Conservation (phyloP, 2,797 vertebrate species). For the Clamator glandarius region DNA sequence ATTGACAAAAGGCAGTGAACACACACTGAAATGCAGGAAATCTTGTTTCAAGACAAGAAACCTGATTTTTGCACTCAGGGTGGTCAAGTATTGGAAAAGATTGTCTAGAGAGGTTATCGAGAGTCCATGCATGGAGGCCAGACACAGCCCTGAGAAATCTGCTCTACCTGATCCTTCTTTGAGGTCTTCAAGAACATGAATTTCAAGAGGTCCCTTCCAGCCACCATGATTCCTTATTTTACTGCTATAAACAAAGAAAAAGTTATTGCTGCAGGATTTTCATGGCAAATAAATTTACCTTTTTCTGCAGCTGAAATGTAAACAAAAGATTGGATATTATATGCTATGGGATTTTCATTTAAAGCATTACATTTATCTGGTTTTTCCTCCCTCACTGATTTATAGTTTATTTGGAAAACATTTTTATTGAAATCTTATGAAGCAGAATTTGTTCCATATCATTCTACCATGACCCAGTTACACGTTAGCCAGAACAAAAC, state of each 20-base stretch:
- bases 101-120: not conserved
- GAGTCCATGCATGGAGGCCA: not conserved
- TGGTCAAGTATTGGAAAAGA: not conserved
- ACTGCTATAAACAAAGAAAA: not conserved
- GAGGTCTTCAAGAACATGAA: not conserved
- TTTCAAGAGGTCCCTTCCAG: not conserved
- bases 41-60: not conserved
- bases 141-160: not conserved
- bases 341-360: not conserved
- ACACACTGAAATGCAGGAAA: not conserved
- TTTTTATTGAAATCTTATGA: slow-evolving; percentile 15
- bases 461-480: not conserved
- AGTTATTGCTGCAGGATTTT: not conserved
- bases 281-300: not conserved
- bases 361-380: not conserved
- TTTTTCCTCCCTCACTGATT: not conserved
- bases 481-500: slow-evolving; percentile 22
- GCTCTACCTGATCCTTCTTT: not conserved
- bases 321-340: not conserved
- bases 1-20: not conserved
- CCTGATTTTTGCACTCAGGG: not conserved
- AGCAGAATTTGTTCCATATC: not conserved
- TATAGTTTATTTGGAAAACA: slow-evolving; percentile 6
- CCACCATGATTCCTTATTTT: not conserved
- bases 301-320: not conserved